These are phyloP conservation scores for Eptatretus burgeri DNA, from an alignment of 2,113 vertebrate species.

Conservation along the genomic window DNA sequence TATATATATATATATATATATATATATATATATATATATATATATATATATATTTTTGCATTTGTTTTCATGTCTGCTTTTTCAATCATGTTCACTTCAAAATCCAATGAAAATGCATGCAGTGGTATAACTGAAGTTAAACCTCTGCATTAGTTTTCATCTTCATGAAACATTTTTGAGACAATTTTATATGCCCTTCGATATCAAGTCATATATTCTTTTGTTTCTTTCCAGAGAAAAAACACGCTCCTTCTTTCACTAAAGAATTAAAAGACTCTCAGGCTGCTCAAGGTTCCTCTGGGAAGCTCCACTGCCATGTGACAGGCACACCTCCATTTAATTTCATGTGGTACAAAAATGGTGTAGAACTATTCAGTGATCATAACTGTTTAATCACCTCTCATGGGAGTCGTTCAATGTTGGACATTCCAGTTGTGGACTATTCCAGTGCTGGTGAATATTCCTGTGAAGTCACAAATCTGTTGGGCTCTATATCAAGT, in stretches of 20 bases:
- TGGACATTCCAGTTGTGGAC: slow-evolving; percentile 1
- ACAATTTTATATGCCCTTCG: no score
- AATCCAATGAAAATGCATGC: no score
- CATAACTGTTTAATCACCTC: not conserved
- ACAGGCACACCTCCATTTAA: not conserved
- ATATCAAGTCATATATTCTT: no score
- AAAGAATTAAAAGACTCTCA: slow-evolving; percentile 3
- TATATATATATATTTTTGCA: no score
- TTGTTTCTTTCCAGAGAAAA: slow-evolving; percentile 5
- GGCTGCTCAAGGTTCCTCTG: not conserved
- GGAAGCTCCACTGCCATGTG: not conserved
- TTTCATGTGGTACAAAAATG: slow-evolving; percentile 4
- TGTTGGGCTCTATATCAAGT: not conserved
- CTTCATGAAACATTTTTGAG: no score
- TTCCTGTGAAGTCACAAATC: not conserved
- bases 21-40: no score
- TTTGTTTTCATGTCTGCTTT: no score
- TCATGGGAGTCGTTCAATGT: not conserved
- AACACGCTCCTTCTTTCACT: slow-evolving; percentile 6
- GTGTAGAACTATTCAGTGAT: not conserved
- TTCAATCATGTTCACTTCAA: no score
- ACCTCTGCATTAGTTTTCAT: no score
- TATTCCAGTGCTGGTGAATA: not conserved
- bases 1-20: no score
- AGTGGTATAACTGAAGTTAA: no score